Percentiles rank a stretch among this genome's conserved stretches.
phyloP scores from a whole-genome alignment of 2,888 invertebrate genomes.

The Thera obeliscata region DNA sequence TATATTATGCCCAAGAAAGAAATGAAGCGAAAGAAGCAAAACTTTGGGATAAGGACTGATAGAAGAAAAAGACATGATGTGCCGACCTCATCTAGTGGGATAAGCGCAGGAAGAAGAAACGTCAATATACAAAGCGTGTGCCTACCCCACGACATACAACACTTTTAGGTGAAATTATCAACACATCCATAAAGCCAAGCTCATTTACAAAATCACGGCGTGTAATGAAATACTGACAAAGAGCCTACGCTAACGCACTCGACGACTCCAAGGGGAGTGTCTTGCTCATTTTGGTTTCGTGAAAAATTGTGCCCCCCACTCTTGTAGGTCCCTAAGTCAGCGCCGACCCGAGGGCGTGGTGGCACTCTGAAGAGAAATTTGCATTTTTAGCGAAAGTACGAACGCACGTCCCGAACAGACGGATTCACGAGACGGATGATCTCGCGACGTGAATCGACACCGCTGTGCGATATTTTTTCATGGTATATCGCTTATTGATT shows the following conservation, averaged over 20 bases:
- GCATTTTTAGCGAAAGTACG: slow-evolving; percentile 82
- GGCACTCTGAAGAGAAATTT: slow-evolving; percentile 75
- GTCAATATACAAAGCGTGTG: too few species aligned
- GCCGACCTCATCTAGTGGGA: too few species aligned
- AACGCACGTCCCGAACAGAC: slow-evolving; percentile 76
- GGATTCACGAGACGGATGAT: slow-evolving; percentile 77
- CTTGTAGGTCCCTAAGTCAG: slow-evolving; percentile 62
- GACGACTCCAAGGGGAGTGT: slow-evolving; percentile 70
- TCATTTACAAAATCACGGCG: slow-evolving; percentile 54
- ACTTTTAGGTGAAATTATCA: slow-evolving; percentile 27
- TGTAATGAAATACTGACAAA: slow-evolving; percentile 64
- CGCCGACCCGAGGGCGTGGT: slow-evolving; percentile 71
- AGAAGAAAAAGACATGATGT: too few species aligned
- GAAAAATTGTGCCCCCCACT: slow-evolving; percentile 74
- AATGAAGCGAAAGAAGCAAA: too few species aligned
- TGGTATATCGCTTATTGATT: slow-evolving; percentile 26
- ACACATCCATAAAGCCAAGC: slow-evolving; percentile 40
- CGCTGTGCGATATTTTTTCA: slow-evolving; percentile 31
- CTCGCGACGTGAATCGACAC: slow-evolving; percentile 59
- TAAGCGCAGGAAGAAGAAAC: too few species aligned
- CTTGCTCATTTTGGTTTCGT: slow-evolving; percentile 75
- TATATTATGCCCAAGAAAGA: too few species aligned
- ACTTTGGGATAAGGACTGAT: too few species aligned
- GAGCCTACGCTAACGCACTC: slow-evolving; percentile 54
- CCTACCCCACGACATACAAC: slow-evolving; percentile 4